A percentile compares a stretch with the other conserved stretches of the same genome.
These are phyloP conservation scores for Synanthedon vespiformis DNA, from an alignment of 2,888 invertebrate genomes.

Conservation along the genomic window DNA sequence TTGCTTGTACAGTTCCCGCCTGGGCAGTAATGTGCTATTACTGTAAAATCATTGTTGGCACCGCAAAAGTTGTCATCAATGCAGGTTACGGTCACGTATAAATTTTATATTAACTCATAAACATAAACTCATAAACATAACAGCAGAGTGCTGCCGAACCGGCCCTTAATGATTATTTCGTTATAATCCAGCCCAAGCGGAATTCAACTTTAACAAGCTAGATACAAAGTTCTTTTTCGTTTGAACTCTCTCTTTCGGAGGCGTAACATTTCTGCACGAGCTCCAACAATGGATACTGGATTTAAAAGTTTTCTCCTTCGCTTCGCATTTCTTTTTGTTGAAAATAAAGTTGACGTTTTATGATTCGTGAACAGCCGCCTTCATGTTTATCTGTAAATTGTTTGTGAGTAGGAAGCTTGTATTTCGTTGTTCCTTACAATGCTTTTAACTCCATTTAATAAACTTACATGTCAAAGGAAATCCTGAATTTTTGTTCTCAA, in stretches of 20 bases:
- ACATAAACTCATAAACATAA: no score
- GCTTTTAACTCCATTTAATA: no score
- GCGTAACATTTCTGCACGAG: not conserved
- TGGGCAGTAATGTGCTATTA: not conserved
- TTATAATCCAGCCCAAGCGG: not conserved
- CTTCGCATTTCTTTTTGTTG: not conserved
- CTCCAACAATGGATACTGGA: not conserved
- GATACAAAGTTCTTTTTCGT: not conserved
- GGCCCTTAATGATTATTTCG: not conserved
- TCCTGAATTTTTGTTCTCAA: no score
- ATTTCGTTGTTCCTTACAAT: no score
- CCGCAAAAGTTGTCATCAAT: no score
- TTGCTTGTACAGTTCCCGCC: no score
- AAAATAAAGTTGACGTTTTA: not conserved
- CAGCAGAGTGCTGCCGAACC: not conserved
- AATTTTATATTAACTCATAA: constrained; percentile 1
- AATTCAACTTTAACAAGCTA: not conserved
- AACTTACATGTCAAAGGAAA: no score
- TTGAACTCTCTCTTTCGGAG: not conserved
- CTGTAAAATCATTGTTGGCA: not conserved
- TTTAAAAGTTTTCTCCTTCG: not conserved
- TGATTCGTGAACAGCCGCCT: not conserved
- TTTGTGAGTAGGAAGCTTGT: not conserved
- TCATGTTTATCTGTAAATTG: not conserved
- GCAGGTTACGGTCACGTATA: not conserved